These are phyloP conservation scores for Peromyscus leucopus DNA, from an alignment of 2,113 vertebrate genomes.

Conservation along the genomic window DNA sequence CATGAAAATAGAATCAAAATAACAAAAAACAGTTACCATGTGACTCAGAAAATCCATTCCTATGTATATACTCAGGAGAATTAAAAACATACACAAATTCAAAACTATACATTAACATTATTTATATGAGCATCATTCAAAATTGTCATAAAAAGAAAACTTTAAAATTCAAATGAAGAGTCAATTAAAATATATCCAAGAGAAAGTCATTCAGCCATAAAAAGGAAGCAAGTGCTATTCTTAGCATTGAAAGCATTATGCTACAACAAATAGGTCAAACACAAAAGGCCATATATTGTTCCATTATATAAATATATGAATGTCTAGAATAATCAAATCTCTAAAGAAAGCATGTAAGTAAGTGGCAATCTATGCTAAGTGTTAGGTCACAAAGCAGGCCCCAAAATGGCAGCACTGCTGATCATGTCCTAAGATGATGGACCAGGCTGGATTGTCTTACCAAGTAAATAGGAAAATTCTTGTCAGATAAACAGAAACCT, in stretches of 20 bases:
- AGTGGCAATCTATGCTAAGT: not conserved
- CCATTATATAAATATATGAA: conserved; percentile 13
- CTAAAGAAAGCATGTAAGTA: not conserved
- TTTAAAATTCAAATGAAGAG: not conserved
- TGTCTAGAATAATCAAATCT: not conserved
- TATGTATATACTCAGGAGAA: not conserved
- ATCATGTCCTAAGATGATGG: not conserved
- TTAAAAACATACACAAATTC: not conserved
- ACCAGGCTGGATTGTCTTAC: not conserved
- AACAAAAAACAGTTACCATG: not conserved
- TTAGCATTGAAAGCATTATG: not conserved
- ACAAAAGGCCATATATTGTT: not conserved
- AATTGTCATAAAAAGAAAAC: not conserved
- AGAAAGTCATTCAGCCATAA: not conserved
- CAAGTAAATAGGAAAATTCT: not conserved
- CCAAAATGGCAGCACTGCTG: not conserved
- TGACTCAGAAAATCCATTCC: not conserved
- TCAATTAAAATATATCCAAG: conserved; percentile 18
- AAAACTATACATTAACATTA: not conserved
- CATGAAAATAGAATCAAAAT: not conserved
- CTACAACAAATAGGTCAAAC: not conserved
- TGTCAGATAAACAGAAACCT: not conserved
- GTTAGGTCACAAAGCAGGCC: not conserved
- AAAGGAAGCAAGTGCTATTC: not conserved
- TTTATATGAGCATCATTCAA: not conserved